Base-by-base conservation (phyloP, 2,113 vertebrate genomes). In the Puntigrus tetrazona region DNA sequence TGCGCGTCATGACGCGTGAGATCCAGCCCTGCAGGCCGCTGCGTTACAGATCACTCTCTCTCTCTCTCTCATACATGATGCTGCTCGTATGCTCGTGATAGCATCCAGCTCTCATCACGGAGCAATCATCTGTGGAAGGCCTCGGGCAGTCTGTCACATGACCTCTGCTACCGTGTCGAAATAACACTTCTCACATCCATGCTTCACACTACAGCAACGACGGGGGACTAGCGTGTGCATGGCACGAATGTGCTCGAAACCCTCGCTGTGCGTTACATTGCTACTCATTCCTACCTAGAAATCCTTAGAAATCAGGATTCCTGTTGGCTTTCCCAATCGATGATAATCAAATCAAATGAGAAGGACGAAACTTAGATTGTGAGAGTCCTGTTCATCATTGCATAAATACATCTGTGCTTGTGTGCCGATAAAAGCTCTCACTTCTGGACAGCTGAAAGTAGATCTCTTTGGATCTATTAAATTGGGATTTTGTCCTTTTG, bases 11-110 rank as follows among this genome's bases (percentile, higher is more conserved):
- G 63, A 67, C 65, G 65, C 65, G 69, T 43, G 38, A 4, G 69
- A 72, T 43, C 27, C 69, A 72, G 69, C 38, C 65, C 69, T 72
- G 38, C 38, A 72, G 69, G 69, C 69, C 69, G 8, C 14, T 72
- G 7, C 36, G 25, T 43, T 25, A 72, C 69, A n/a, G 1, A 22
- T 41, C n/a, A 72, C 25, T 11, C 69, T 7, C 36, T n/a, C n/a
- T n/a, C n/a, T n/a, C n/a, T n/a, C n/a, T n/a, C 69, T 7, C 69
- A 41, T 14, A 25, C 36, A 72, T 72, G 10, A 43, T 43, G 36
- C 38, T 72, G 1, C 69, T 72, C 69, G 27, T 10, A n/a, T n/a
- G 22, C 34, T 36, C 47, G 20, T 20, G 22, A 72, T 16, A 72
- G 69, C 69, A 3, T 14, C 36, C 36, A 72, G 4, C 1, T 43